Evolutionary conservation across 2,888 invertebrate genomes (phyloP).

Genomic region (Drosophila peninsularis): DNA sequence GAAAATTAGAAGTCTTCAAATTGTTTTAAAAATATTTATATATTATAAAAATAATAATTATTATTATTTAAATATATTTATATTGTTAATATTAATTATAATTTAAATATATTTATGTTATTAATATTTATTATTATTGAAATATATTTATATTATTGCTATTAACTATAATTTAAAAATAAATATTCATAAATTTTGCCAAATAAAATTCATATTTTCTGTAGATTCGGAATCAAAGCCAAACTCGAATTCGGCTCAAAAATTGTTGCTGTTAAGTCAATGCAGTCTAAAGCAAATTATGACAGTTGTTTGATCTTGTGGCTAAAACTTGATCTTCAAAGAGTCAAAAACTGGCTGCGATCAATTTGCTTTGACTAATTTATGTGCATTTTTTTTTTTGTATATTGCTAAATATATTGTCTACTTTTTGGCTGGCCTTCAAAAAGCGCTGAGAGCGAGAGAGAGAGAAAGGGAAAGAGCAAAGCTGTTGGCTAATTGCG

Average conservation of each 20-base stretch:
- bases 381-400: slow-evolving; percentile 1
- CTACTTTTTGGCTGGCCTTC: slow-evolving; percentile 72
- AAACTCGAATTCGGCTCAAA: not conserved
- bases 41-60: not conserved
- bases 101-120: no score
- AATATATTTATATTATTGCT: no score
- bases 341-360: slow-evolving; percentile 1
- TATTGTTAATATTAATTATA: no score
- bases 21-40: not conserved
- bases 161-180: no score
- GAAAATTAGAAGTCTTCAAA: not conserved
- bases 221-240: not conserved
- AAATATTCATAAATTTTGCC: no score
- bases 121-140: no score
- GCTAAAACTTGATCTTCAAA: slow-evolving; percentile 9
- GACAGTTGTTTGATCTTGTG: slow-evolving; percentile 6
- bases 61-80: not conserved
- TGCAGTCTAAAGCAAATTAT: not conserved
- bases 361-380: slow-evolving; percentile 3
- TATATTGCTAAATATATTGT: slow-evolving; percentile 46
- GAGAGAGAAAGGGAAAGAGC: slow-evolving; percentile 1
- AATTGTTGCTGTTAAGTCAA: not conserved
- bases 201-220: slow-evolving; percentile 1
- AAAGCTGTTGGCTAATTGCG: slow-evolving; percentile 57
- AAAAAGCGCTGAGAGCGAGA: slow-evolving; percentile 28